These are phyloP conservation scores for Synanceia verrucosa DNA, from an alignment of 2,797 vertebrate genomes.

Conservation along the genomic window DNA sequence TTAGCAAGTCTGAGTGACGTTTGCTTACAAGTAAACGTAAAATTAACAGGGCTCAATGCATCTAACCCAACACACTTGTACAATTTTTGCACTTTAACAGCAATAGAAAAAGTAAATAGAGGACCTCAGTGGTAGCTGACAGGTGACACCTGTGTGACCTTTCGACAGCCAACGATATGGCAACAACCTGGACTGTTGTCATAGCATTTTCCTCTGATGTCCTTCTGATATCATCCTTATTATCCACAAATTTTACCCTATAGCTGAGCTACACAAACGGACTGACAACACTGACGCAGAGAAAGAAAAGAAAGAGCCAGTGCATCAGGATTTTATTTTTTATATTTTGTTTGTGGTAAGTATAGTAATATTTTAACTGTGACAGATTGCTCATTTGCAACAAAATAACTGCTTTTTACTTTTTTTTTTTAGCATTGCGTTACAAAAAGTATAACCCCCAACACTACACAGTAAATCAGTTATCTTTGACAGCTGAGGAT, in stretches of 20 bases:
- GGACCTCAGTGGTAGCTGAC: not conserved
- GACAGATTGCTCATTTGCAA: not conserved
- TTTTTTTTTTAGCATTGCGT: too few species aligned
- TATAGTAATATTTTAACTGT: not conserved
- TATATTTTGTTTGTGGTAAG: not conserved
- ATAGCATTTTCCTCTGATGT: too few species aligned
- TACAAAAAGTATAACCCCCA: too few species aligned
- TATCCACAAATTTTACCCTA: too few species aligned
- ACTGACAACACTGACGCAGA: not conserved
- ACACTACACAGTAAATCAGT: slow-evolving; percentile 20
- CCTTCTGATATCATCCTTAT: too few species aligned
- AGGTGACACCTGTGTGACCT: not conserved
- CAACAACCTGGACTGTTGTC: not conserved
- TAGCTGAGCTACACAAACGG: not conserved
- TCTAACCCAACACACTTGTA: too few species aligned
- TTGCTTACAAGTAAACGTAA: too few species aligned
- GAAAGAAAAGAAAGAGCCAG: not conserved
- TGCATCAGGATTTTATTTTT: too few species aligned
- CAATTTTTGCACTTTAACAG: too few species aligned
- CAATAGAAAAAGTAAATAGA: not conserved
- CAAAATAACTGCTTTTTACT: not conserved
- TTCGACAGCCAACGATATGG: not conserved
- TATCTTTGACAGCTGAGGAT: slow-evolving; percentile 2
- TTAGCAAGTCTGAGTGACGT: too few species aligned
- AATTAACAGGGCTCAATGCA: too few species aligned